phyloP scores from a whole-genome alignment of 1,140 invertebrate genomes.

The Drosophila trapezifrons region DNA sequence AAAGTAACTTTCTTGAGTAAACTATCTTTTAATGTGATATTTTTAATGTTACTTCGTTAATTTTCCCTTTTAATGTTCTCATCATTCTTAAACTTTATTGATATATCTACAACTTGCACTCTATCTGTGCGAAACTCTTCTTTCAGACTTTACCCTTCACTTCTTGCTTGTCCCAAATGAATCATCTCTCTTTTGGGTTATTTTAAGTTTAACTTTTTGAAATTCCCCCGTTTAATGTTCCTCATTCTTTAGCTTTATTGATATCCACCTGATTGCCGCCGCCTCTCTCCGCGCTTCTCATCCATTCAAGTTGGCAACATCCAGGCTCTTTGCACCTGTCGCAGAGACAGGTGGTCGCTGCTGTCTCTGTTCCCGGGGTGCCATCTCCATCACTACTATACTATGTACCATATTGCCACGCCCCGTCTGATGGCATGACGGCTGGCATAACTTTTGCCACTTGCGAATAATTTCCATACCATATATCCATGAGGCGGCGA shows the following conservation, averaged over 20 bases:
- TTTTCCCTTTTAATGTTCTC: neutral
- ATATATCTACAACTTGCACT: neutral
- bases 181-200: neutral
- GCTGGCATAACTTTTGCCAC: slow-evolving; percentile 67
- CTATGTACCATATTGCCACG: slow-evolving; percentile 34
- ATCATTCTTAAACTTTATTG: neutral
- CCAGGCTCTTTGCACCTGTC: slow-evolving; percentile 32
- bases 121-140: neutral
- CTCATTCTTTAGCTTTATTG: slow-evolving; percentile 32
- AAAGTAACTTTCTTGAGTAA: neutral
- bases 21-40: neutral
- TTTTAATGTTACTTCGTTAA: neutral
- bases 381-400: slow-evolving; percentile 14
- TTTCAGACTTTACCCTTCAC: neutral
- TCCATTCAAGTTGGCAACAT: slow-evolving; percentile 4
- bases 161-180: neutral
- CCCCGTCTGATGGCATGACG: slow-evolving; percentile 46
- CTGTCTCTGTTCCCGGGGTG: neutral
- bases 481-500: slow-evolving; percentile 47
- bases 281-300: slow-evolving; percentile 22
- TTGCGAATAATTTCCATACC: slow-evolving; percentile 78
- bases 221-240: slow-evolving; percentile 29
- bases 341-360: slow-evolving; percentile 62
- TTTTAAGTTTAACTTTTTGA: slow-evolving; percentile 2
- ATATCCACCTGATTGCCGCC: slow-evolving; percentile 14